Evolutionary conservation across 1,140 invertebrate species (phyloP).

Genomic region (Wasmannia auropunctata): DNA sequence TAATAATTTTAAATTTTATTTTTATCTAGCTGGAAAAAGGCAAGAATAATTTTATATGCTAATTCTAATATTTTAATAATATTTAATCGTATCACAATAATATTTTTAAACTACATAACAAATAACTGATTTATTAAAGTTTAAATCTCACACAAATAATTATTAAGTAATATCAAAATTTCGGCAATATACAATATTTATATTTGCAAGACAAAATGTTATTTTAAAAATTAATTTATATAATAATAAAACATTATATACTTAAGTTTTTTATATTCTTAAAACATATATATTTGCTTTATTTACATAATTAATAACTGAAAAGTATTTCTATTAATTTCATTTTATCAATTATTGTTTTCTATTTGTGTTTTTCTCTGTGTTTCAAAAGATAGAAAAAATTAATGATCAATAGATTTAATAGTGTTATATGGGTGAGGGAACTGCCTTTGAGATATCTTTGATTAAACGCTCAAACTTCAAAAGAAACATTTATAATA

Average conservation of each 20-base stretch:
- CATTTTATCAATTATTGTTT: too few species aligned
- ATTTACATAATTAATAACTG: not conserved
- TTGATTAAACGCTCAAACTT: too few species aligned
- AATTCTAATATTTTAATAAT: not conserved
- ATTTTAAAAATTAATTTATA: conserved; percentile 1
- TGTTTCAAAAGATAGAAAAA: not conserved
- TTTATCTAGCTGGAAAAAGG: not conserved
- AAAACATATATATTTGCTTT: not conserved
- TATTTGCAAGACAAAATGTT: not conserved
- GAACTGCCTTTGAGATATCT: not conserved
- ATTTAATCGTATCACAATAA: not conserved
- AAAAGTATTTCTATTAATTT: not conserved
- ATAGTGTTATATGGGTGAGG: not conserved
- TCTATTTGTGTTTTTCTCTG: not conserved
- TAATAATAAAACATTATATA: not conserved
- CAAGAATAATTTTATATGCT: not conserved
- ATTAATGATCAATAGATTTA: not conserved
- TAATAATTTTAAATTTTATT: not conserved
- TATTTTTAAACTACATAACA: not conserved
- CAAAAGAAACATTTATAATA: too few species aligned
- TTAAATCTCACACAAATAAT: not conserved
- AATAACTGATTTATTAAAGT: not conserved
- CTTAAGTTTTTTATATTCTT: not conserved
- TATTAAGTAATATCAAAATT: not conserved
- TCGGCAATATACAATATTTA: not conserved